Base-by-base conservation (phyloP, 1,140 invertebrate species). In the Argopecten irradians region DNA sequence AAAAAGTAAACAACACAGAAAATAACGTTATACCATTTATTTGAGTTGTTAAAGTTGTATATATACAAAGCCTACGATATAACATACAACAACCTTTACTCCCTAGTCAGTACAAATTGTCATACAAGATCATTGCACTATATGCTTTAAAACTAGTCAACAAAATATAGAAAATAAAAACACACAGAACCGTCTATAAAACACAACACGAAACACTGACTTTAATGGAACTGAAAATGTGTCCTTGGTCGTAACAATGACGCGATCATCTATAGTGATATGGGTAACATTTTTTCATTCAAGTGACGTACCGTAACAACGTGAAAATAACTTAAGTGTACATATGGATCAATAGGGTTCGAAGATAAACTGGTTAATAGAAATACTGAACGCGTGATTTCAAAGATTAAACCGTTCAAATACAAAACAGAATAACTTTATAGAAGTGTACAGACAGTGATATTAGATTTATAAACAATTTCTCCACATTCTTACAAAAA, bases 121-220 rank as follows among this genome's bases (percentile, higher is more conserved):
- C 55, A 71, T 71, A 71, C n/a, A 71, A n/a, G 22, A 71, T 71
- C 55, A 71, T 71, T 71, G 55, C 55, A 71, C 55, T 71, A 71
- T 71, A 71, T 71, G 55, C 55, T 71, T 71, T 71, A 71, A 71
- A 71, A 71, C 55, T 71, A 71, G 55, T 46, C 28, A 71, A 71
- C 55, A 71, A 71, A 71, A 71, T 71, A 71, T 71, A 71, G 55
- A 71, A 71, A 71, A 71, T 71, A 71, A 71, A 71, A 71, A 71
- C 55, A 71, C 55, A 28, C 8, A 71, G 55, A 71, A 71, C n/a
- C 16, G 28, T n/a, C 28, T 71, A n/a, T 28, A 71, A 55, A 71
- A 71, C 55, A 71, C 55, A 71, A 71, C 55, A 71, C 16, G 19
- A 71, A 71, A 71, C 55, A 71, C 43, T 46, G 43, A 46, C 22